A percentile compares a stretch with the other conserved stretches of the same genome.
phyloP scores from a whole-genome alignment of 2,797 vertebrate genomes.

The Sebastes minor region DNA sequence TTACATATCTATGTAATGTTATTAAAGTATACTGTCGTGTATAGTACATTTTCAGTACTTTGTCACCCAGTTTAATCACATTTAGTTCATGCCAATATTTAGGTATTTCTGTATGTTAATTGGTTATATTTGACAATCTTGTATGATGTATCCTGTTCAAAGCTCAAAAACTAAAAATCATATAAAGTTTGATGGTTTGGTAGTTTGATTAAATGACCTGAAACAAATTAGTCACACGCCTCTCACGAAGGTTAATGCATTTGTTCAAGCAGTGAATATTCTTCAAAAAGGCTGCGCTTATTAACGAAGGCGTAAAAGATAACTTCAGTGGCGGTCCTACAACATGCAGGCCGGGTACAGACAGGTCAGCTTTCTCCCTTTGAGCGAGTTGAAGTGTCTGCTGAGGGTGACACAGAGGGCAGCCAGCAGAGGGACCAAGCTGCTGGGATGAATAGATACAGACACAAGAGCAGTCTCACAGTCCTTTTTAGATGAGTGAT shows the following conservation, averaged over 20 bases:
- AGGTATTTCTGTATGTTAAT: conserved; percentile 65
- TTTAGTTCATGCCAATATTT: conserved; percentile 64
- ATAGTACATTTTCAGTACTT: conserved; percentile 68
- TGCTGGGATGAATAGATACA: conserved; percentile 58
- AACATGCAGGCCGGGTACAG: neutral
- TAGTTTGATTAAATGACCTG: conserved; percentile 72
- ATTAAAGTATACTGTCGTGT: conserved; percentile 72
- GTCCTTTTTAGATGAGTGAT: conserved; percentile 69
- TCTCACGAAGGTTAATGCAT: neutral
- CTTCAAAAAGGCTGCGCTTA: neutral
- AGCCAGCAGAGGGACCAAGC: conserved; percentile 59
- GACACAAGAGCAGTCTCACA: conserved; percentile 65
- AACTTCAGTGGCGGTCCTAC: neutral
- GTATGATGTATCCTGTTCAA: conserved; percentile 66
- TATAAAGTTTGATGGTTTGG: conserved; percentile 56
- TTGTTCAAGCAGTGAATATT: neutral
- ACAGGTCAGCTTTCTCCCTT: conserved; percentile 49
- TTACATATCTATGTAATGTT: conserved; percentile 75
- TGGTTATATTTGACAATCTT: conserved; percentile 77
- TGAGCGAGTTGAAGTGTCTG: conserved; percentile 42
- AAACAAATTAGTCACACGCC: conserved; percentile 12
- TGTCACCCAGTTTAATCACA: conserved; percentile 64
- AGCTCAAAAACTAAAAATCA: conserved; percentile 44
- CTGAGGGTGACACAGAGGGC: conserved; percentile 70
- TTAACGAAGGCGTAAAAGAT: neutral